Evolutionary conservation across 2,888 invertebrate genomes (phyloP), one percentile per base, ranked within the genome.

Genomic region (Gymnosoma rotundatum): DNA sequence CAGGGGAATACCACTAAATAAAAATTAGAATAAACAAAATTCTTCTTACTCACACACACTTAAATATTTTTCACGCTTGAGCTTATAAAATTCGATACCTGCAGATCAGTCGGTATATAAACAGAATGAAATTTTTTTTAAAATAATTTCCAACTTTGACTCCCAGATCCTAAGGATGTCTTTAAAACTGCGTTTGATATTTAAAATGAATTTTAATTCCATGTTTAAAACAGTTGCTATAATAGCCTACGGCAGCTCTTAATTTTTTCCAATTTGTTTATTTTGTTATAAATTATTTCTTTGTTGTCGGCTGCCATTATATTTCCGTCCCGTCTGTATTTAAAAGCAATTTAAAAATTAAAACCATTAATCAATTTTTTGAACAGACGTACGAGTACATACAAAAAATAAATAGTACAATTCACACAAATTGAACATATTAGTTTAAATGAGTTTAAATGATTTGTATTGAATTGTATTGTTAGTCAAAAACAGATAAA

Each of bases 351-450:
- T 72, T 72, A 52, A 58, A 72, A 52, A 79, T 64, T 58, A 50
- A 64, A 79, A 58, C 58, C 72, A 79, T 79, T 79, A 72, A 73
- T 79, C 66, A 73, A 52, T 73, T 58, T 25, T 32, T 20, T 69
- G 32, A 42, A 20, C 32, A 21, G 20, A 36, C 36, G n/a, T 8
- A n/a, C n/a, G n/a, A n/a, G n/a, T n/a, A 9, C 9, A 52, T 18
- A 52, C 18, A 52, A 67, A 38, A 18, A 45, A 64, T 25, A 64
- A 25, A 48, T 48, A n/a, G n/a, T n/a, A 25, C 25, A 25, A 48
- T 45, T 2, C 25, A n/a, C 8, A 16, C 45, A 64, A 48, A 32
- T 48, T 48, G 25, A 48, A 48, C 16, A 48, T 20, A 21, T 52
- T 73, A 21, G 21, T 73, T 61, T 50, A 61, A n/a, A n/a, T n/a